These are phyloP conservation scores for Butastur rufipennis DNA, from an alignment of 2,113 vertebrate genomes.

Conservation along the genomic window DNA sequence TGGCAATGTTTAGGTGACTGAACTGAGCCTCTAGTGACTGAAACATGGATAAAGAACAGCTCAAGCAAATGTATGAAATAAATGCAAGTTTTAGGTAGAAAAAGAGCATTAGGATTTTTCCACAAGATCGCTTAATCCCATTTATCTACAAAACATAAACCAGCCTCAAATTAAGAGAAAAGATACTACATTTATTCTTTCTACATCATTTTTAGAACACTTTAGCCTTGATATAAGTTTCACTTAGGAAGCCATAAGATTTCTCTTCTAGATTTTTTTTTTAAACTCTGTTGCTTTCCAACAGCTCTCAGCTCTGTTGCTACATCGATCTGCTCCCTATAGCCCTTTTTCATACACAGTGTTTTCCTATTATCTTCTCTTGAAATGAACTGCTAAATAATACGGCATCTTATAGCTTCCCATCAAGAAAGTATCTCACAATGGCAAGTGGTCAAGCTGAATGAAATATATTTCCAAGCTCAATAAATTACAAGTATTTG, in stretches of 20 bases:
- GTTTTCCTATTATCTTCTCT: not conserved
- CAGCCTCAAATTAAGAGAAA: not conserved
- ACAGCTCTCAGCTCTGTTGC: not conserved
- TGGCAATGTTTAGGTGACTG: not conserved
- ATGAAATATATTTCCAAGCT: not conserved
- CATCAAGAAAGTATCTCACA: not conserved
- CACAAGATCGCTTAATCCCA: fast-evolving
- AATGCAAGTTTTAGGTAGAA: not conserved
- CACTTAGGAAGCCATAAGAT: not conserved
- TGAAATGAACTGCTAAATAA: not conserved
- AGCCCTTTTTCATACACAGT: not conserved
- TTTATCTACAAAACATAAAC: not conserved
- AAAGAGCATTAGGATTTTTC: not conserved
- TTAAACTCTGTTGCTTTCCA: not conserved
- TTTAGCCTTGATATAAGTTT: not conserved
- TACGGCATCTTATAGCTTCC: not conserved
- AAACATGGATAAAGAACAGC: not conserved
- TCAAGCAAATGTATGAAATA: not conserved
- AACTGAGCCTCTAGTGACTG: not conserved
- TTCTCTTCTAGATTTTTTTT: not conserved
- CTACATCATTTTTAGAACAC: not conserved
- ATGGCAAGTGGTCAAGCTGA: not conserved
- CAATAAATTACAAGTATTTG: not conserved
- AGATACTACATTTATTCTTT: not conserved
- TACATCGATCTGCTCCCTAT: not conserved